Evolutionary conservation across 2,797 vertebrate genomes (phyloP).

Genomic region (Cyclura pinguis): DNA sequence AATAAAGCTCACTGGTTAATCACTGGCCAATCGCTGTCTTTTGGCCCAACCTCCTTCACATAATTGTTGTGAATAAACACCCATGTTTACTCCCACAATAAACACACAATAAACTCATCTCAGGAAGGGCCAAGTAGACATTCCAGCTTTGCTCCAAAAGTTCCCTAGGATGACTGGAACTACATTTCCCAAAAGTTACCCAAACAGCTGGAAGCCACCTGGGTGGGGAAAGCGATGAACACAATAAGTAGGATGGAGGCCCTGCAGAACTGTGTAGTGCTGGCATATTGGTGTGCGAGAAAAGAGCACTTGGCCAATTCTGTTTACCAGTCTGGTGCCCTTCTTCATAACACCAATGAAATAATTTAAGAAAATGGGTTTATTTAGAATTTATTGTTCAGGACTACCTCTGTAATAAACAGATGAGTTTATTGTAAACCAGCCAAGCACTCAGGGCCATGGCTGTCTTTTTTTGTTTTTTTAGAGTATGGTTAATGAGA

Average conservation of each 20-base stretch:
- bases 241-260: neutral
- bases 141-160: neutral
- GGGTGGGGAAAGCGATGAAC: neutral
- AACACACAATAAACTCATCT: neutral
- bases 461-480: neutral
- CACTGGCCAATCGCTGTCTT: neutral
- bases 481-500: constrained; percentile 5
- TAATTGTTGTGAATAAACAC: neutral
- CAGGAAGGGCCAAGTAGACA: neutral
- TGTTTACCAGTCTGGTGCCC: neutral
- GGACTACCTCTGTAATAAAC: neutral
- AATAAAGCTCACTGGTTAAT: neutral
- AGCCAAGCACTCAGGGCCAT: neutral
- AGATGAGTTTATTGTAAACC: neutral
- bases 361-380: neutral
- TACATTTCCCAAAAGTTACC: neutral
- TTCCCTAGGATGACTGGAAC: neutral
- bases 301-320: neutral
- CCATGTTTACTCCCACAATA: neutral
- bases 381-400: neutral
- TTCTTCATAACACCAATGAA: neutral
- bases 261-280: neutral
- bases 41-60: neutral
- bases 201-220: neutral
- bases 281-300: neutral